A percentile compares a stretch with the other conserved stretches of the same genome.
Conservation (phyloP, 1,140 invertebrate genomes). For the Trichonephila inaurata region DNA sequence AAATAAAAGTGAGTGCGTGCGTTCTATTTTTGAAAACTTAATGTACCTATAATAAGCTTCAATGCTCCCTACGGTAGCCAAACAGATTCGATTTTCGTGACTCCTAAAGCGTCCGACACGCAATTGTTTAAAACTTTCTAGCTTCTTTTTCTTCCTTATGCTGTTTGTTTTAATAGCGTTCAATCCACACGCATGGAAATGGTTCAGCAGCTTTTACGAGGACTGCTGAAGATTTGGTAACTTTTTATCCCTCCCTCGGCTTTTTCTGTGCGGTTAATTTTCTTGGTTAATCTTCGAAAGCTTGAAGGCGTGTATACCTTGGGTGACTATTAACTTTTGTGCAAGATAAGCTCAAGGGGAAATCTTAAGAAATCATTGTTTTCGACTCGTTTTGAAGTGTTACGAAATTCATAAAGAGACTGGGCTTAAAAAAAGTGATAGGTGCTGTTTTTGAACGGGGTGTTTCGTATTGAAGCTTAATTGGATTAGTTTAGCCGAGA, state of each 20-base stretch:
- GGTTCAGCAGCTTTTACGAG: neutral
- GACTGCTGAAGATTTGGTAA: neutral
- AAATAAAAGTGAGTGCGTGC: neutral
- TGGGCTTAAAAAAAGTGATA: neutral
- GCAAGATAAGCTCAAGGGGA: neutral
- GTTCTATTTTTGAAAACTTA: constrained; percentile 30
- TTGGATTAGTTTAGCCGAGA: too few relatives aligned
- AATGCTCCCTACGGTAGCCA: neutral
- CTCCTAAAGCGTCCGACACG: neutral
- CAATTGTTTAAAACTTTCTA: constrained; percentile 17
- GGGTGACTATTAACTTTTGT: neutral
- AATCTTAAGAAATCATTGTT: neutral
- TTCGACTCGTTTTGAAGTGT: neutral
- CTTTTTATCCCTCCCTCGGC: neutral
- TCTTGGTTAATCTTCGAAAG: neutral
- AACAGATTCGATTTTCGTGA: neutral
- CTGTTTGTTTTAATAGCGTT: constrained; percentile 10
- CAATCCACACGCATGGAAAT: neutral
- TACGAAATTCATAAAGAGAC: neutral
- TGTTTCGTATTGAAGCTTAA: too few relatives aligned
- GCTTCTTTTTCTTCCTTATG: neutral
- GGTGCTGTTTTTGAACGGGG: too few relatives aligned
- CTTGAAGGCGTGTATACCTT: neutral
- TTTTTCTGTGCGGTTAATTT: neutral
- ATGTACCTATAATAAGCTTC: neutral